phyloP scores from a whole-genome alignment of 1,140 invertebrate genomes.

The Pogonus chalceus region DNA sequence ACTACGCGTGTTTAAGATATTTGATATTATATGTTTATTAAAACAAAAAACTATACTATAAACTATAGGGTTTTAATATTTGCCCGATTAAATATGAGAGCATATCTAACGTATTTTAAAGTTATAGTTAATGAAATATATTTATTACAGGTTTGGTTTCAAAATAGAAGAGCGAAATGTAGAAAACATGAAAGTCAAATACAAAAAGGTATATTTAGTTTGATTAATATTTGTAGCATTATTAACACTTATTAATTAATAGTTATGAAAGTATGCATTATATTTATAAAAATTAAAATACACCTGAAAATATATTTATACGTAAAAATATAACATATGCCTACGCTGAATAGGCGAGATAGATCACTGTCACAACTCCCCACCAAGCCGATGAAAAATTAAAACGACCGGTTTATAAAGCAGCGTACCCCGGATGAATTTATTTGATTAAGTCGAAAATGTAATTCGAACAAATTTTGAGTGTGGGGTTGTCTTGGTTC shows the following conservation, averaged over 20 bases:
- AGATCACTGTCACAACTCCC: neutral
- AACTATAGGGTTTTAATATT: no score
- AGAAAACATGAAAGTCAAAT: conserved; percentile 93
- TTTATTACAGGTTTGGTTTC: conserved; percentile 82
- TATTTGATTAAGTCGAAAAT: conserved; percentile 7
- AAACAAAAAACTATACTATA: no score
- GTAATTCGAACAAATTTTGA: conserved; percentile 6
- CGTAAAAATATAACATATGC: neutral
- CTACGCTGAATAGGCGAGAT: no score
- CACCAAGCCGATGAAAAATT: neutral
- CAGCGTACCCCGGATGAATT: neutral
- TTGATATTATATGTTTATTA: no score
- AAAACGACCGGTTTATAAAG: neutral
- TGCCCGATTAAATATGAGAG: no score
- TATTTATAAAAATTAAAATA: neutral
- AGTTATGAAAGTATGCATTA: no score
- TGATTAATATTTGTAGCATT: neutral
- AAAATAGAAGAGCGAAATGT: conserved; percentile 90
- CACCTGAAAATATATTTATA: no score
- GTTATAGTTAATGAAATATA: no score
- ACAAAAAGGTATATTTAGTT: conserved; percentile 67
- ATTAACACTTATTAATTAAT: no score
- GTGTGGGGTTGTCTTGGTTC: neutral
- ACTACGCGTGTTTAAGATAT: no score
- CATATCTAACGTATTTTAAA: no score